phyloP scores from a whole-genome alignment of 2,113 vertebrate genomes.

The Budorcas taxicolor region DNA sequence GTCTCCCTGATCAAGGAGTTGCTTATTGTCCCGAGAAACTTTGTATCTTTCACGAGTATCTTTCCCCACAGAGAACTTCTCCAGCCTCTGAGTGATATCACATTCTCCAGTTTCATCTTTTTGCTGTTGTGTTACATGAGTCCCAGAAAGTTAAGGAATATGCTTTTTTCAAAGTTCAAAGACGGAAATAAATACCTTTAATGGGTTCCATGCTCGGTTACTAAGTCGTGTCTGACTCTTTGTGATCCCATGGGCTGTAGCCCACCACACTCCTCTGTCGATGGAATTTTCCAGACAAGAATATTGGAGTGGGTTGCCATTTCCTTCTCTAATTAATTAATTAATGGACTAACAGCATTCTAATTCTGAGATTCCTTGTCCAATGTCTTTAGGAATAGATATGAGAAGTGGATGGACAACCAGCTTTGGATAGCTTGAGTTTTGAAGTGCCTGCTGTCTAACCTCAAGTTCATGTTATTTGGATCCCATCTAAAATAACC shows the following conservation, averaged over 20 bases:
- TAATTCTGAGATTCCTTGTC: neutral
- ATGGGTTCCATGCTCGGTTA: neutral
- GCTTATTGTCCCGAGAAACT: neutral
- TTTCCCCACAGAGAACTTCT: neutral
- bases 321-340: neutral
- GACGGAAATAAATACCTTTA: neutral
- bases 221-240: neutral
- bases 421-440: neutral
- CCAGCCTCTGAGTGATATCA: neutral
- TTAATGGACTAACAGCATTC: neutral
- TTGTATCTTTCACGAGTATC: neutral
- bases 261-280: neutral
- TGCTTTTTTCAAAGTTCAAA: neutral
- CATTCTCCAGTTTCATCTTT: constrained; percentile 9
- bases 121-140: neutral
- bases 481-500: neutral
- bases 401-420: neutral
- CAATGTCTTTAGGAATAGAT: neutral
- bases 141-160: neutral
- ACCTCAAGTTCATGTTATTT: neutral
- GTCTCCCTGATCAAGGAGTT: neutral
- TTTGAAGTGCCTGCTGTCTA: neutral
- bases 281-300: neutral
- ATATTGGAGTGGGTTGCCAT: neutral
- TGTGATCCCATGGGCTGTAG: neutral